Conservation (phyloP, 1,140 invertebrate genomes). For the Lordiphosa mommai region DNA sequence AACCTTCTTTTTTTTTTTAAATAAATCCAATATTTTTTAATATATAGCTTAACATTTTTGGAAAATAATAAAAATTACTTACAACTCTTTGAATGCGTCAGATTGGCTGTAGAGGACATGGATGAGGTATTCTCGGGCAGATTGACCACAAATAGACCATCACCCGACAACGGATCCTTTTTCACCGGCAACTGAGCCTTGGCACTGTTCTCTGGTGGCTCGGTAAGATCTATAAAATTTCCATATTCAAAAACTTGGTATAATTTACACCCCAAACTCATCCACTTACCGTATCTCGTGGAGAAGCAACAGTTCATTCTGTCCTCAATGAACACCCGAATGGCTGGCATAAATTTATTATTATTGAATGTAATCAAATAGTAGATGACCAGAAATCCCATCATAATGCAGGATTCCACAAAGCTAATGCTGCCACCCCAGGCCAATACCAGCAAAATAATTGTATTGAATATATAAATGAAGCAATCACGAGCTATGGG, state of each 20-base stretch:
- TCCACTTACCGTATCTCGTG: constrained; percentile 63
- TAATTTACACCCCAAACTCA: fast-evolving
- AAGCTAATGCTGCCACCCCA: constrained; percentile 90
- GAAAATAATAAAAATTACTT: constrained; percentile 38
- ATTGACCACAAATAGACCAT: constrained; percentile 70
- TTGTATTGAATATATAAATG: constrained; percentile 90
- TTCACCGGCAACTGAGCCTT: constrained; percentile 72
- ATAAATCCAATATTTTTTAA: too few relatives aligned
- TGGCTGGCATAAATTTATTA: constrained; percentile 80
- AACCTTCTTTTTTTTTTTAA: too few relatives aligned
- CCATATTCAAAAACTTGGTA: background rate
- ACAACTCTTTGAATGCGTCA: constrained; percentile 70
- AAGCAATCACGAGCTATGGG: constrained; percentile 91
- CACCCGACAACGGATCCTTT: constrained; percentile 70
- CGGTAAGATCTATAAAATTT: constrained; percentile 52
- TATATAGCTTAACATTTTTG: too few relatives aligned
- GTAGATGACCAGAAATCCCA: constrained; percentile 86
- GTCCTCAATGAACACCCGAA: constrained; percentile 75
- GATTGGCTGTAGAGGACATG: constrained; percentile 68
- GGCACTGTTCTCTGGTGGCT: constrained; percentile 77
- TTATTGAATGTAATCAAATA: constrained; percentile 83
- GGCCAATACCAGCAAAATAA: constrained; percentile 87
- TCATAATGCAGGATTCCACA: constrained; percentile 87
- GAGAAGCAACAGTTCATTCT: constrained; percentile 75
- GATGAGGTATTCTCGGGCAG: constrained; percentile 72